A percentile compares a stretch with the other conserved stretches of the same genome.
phyloP scores from a whole-genome alignment of 2,113 vertebrate genomes.

The Mesoclemmys tuberculata region DNA sequence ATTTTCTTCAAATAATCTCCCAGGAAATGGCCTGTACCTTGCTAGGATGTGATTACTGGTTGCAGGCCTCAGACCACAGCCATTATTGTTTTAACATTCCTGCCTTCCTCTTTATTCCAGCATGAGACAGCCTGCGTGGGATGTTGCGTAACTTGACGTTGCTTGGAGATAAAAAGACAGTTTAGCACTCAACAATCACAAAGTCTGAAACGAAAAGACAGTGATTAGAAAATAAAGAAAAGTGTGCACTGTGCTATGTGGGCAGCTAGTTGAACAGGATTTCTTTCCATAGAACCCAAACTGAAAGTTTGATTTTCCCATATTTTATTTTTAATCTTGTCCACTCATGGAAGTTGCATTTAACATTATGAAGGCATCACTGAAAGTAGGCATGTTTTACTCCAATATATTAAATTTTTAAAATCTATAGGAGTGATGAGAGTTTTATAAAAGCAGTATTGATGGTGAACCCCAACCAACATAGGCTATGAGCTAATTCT shows the following conservation, averaged over 20 bases:
- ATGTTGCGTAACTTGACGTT: constrained; percentile 77
- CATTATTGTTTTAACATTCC: constrained; percentile 85
- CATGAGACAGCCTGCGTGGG: constrained; percentile 65
- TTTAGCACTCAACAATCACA: constrained; percentile 72
- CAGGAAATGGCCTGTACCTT: constrained; percentile 77
- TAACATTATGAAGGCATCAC: background rate
- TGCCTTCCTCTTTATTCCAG: constrained; percentile 83
- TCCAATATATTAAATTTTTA: background rate
- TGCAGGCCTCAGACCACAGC: constrained; percentile 78
- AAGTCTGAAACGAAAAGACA: constrained; percentile 78
- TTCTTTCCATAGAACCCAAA: background rate
- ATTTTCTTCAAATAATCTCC: constrained; percentile 84
- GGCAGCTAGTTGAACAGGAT: constrained; percentile 40
- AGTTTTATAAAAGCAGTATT: background rate
- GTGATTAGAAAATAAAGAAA: constrained; percentile 82
- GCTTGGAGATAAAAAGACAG: constrained; percentile 79
- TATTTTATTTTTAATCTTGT: constrained; percentile 18
- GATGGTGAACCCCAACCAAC: background rate
- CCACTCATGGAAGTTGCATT: background rate
- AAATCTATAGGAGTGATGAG: background rate
- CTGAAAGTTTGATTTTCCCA: constrained; percentile 30
- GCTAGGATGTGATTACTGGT: constrained; percentile 80
- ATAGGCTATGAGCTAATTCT: background rate
- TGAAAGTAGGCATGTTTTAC: background rate
- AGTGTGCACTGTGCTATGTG: constrained; percentile 45